These are phyloP conservation scores for Cochlearius cochlearius DNA, from an alignment of 2,113 vertebrate genomes.

Conservation along the genomic window DNA sequence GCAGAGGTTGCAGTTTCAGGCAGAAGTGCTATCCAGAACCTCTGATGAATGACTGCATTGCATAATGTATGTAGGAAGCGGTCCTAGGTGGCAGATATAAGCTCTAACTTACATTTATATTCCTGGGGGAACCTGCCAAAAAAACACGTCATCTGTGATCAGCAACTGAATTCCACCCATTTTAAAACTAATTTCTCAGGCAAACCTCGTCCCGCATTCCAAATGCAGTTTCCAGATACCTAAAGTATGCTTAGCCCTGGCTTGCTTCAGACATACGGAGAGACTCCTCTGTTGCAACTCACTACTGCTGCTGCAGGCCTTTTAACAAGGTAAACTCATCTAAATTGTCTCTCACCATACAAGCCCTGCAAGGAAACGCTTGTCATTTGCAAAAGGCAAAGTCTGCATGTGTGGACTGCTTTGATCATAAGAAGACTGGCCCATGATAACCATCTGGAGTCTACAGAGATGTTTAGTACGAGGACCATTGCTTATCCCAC, in stretches of 20 bases:
- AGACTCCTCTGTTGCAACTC: not conserved
- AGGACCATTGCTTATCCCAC: not conserved
- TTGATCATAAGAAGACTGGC: not conserved
- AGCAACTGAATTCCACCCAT: not conserved
- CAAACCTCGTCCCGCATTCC: not conserved
- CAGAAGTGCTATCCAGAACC: not conserved
- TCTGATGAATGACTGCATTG: not conserved
- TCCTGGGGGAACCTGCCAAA: not conserved
- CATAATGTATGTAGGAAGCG: not conserved
- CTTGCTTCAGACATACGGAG: not conserved
- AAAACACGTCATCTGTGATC: not conserved
- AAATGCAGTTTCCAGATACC: not conserved
- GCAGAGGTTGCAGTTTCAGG: not conserved
- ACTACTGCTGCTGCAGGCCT: not conserved
- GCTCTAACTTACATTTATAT: not conserved
- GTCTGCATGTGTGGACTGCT: not conserved
- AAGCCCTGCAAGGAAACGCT: not conserved
- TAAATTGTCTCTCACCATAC: not conserved
- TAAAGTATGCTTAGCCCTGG: not conserved
- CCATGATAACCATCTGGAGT: not conserved
- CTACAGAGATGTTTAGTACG: not conserved
- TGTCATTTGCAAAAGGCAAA: not conserved
- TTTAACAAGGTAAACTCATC: not conserved
- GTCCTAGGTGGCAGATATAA: not conserved
- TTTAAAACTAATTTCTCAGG: not conserved